Evolutionary conservation across 2,113 vertebrate genomes (phyloP), one percentile per base, ranked within the genome.

Genomic region (Chaetorhynchus papuensis): DNA sequence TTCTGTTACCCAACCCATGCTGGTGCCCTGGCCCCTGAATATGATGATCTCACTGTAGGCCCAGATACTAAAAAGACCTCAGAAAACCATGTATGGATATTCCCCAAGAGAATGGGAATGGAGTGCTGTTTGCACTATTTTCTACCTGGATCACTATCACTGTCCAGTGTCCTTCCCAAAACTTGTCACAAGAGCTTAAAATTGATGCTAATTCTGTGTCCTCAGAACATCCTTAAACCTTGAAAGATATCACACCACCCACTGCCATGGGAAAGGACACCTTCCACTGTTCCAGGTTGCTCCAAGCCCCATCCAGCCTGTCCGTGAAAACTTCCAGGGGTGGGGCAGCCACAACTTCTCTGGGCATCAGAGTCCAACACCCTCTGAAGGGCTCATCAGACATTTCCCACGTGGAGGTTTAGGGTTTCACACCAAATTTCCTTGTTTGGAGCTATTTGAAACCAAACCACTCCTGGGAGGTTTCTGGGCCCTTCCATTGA

Each of bases 121-220:
- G 49, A n/a, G 23, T 54, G 50, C 30, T 75, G 7, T 41, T 86
- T 72, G 49, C 39, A 31, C 6, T 31, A 1, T 60, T 56, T 59
- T 69, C 39, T 59, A 4, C 13, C 14, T 26, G 37, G 9, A 30
- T 53, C 35, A 15, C 44, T 42, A 1, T 33, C 21, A 10, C 24
- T 33, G 15, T 13, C 27, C 26, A 31, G 15, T 28, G 14, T 63
- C 23, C 37, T 61, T 17, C 37, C 13, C 9, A 26, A 37, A 39
- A 70, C 1, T 0, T 7, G 4, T 60, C 14, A 50, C 15, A 68
- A 18, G 24, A 3, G 7, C 19, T 52, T 39, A 24, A 61, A 87
- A 42, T 3, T 56, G 5, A 56, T 15, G 26, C 20, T 15, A 63
- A 20, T 41, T 74, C n/a, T 33, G 5, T 47, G 33, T 63, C n/a